Conservation (phyloP, 1,140 invertebrate species). For the Caerostris extrusa region DNA sequence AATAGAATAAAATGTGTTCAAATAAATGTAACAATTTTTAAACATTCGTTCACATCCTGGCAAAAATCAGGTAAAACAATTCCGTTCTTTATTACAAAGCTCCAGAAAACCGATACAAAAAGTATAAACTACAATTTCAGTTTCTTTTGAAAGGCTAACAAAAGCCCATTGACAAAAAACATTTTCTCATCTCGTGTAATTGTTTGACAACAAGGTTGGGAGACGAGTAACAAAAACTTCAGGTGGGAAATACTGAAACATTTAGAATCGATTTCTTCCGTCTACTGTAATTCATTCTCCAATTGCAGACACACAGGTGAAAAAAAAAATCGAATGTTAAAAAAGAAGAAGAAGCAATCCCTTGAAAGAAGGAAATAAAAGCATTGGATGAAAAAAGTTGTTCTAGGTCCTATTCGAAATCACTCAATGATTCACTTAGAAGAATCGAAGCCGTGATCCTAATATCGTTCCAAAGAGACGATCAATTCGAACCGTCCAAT, state of each 20-base stretch:
- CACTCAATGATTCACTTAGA: conserved; percentile 39
- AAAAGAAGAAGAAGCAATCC: background rate
- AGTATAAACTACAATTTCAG: background rate
- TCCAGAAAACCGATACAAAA: background rate
- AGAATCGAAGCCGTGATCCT: background rate
- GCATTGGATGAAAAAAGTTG: background rate
- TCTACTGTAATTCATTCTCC: too few relatives aligned
- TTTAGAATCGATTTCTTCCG: background rate
- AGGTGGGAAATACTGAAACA: background rate
- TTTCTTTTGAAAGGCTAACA: background rate
- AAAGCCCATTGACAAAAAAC: background rate
- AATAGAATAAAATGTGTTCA: background rate
- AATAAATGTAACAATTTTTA: background rate
- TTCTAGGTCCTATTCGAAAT: background rate
- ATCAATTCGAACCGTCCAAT: conserved; percentile 9
- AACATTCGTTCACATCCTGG: background rate
- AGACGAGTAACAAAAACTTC: background rate
- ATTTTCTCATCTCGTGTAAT: background rate
- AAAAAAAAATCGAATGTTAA: background rate
- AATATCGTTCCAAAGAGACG: conserved; percentile 1
- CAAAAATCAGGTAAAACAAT: background rate
- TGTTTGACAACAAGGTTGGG: background rate
- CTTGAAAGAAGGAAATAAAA: conserved; percentile 16
- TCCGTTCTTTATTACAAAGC: background rate
- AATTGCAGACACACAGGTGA: background rate